Base-by-base conservation (phyloP, 2,888 invertebrate species). In the Prenolepis imparis region DNA sequence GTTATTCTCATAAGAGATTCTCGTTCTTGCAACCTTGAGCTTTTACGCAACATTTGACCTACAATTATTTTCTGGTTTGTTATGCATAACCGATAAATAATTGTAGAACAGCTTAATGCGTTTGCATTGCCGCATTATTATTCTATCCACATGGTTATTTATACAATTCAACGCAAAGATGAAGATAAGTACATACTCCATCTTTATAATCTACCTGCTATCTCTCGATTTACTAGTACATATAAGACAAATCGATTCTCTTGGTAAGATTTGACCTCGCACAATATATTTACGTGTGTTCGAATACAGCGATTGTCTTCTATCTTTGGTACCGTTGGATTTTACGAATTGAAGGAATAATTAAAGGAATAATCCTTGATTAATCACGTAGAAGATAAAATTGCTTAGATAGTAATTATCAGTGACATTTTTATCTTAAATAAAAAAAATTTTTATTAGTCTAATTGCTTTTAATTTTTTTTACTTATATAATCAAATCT, bases 1-100 rank as follows among this genome's bases (percentile, higher is more conserved):
- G 83, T 84, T 84, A 86, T 86, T 86, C 87, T 81, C 86, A 86
- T 86, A 86, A 88, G 84, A 85, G 74, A 67, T 75, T 83, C 74
- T 82, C 64, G 82, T 84, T 84, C 86, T 66, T 74, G 72, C 73
- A 89, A 84, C 88, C 89, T 85, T 91, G 90, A 91, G 91, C 92
- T 86, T 28, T 86, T 82, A 63, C 86, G 77, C 78, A 88, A 90
- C 84, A 78, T 92, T 92, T 28, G 73, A 74, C 21, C 67, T 66
- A 75, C 18, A 66, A 67, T 75, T 66, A 66, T 75, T 75, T 21
- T 67, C 66, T 15, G 11, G 11, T 11, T 64, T 11, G 66, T 74
- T 64, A 64, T n/a, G 63, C 66, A 64, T 66, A 11, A 36, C 28
- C 28, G 28, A 18, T 44, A 24, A 15, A n/a, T 21, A 32, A n/a